Conservation (phyloP, 2,888 invertebrate genomes). For the Yponomeuta cagnagella region DNA sequence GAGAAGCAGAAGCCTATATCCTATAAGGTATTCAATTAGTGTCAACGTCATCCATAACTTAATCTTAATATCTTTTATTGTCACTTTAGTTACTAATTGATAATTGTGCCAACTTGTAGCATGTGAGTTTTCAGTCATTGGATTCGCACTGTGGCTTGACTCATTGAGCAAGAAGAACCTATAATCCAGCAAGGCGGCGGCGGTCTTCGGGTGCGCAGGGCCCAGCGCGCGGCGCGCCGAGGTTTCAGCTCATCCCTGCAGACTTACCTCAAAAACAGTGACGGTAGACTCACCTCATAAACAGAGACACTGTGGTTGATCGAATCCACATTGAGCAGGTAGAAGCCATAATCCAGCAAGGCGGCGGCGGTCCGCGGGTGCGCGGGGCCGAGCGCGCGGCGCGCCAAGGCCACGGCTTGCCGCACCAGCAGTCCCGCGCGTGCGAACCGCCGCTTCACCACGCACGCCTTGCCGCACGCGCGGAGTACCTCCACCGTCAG, state of each 20-base stretch:
- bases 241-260: slow-evolving; percentile 28
- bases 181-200: slow-evolving; percentile 90
- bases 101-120: no score
- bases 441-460: slow-evolving; percentile 89
- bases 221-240: slow-evolving; percentile 65
- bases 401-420: slow-evolving; percentile 85
- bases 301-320: slow-evolving; percentile 89
- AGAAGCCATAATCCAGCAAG: slow-evolving; percentile 92
- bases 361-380: slow-evolving; percentile 91
- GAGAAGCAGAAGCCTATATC: no score
- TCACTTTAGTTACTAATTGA: no score
- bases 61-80: no score
- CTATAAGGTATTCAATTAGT: no score
- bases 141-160: no score
- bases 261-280: slow-evolving; percentile 82
- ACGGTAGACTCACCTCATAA: slow-evolving; percentile 84
- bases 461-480: slow-evolving; percentile 92
- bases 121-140: no score
- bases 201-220: slow-evolving; percentile 84
- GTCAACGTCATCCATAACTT: no score
- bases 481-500: slow-evolving; percentile 88
- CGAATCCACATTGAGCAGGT: slow-evolving; percentile 90
- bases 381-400: slow-evolving; percentile 76
- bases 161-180: slow-evolving; percentile 88
- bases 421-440: slow-evolving; percentile 88